Evolutionary conservation across 2,113 vertebrate genomes (phyloP).

Genomic region (Glaucomys volans): DNA sequence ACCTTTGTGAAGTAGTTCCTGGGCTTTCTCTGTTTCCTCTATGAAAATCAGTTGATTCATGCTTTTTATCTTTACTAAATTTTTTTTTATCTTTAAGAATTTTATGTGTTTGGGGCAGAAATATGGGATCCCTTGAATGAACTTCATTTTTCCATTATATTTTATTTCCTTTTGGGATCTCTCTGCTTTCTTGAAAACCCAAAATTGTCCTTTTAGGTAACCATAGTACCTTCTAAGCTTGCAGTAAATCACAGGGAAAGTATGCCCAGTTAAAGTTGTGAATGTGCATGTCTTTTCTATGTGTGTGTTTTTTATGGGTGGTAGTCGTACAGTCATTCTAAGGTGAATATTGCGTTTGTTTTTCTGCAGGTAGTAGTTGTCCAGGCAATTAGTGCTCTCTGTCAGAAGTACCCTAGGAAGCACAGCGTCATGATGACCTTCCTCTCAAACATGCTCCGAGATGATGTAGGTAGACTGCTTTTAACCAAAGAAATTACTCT

Average conservation of each 20-base stretch:
- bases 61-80: slow-evolving; percentile 18
- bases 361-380: slow-evolving; percentile 96
- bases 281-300: background rate
- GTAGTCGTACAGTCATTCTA: slow-evolving; percentile 89
- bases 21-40: background rate
- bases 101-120: background rate
- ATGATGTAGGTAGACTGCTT: slow-evolving; percentile 91
- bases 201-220: background rate
- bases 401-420: slow-evolving; percentile 99
- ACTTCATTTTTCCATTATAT: background rate
- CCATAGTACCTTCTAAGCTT: background rate
- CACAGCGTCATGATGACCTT: slow-evolving; percentile 99
- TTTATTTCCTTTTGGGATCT: background rate
- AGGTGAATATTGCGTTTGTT: background rate
- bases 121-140: background rate
- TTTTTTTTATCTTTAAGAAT: background rate
- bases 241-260: background rate
- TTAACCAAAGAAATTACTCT: background rate
- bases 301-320: slow-evolving; percentile 85
- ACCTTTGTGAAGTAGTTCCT: slow-evolving; percentile 28
- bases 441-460: slow-evolving; percentile 98
- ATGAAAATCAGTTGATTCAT: background rate
- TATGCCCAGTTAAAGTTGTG: background rate
- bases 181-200: background rate
- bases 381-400: slow-evolving; percentile 97